Evolutionary conservation across 1,140 invertebrate genomes (phyloP), one percentile per base, ranked within the genome.

Genomic region (Scaptomyza hsui): DNA sequence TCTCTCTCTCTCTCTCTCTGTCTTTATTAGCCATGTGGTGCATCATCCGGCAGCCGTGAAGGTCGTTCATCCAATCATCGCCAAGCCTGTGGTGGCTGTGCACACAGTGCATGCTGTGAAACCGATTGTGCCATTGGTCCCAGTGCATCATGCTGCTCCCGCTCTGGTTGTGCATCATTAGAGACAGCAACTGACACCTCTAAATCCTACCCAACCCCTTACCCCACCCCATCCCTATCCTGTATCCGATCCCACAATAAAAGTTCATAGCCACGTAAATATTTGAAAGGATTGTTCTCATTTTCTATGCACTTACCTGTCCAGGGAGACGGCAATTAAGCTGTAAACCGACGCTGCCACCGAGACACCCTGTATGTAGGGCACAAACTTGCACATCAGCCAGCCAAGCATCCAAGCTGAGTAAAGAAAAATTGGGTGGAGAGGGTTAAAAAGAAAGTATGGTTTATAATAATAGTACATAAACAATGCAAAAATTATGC

Each of bases 321-420:
- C 97, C 37, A 98, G 92, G 59, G 97, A 97, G 9, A 99, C 97
- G 12, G 97, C 97, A 52, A 98, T 97, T 29, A 99, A 93, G 72
- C 97, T 98, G 93, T 98, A 98, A 48, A 98, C 96, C 0, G 97
- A 99, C 15, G 97, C 97, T 45, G 96, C 97, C 0, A 99, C 97
- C 0, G 97, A 97, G 16, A 98, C 96, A 45, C 97, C 97, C 92
- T 98, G 97, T 72, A 99, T 95, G 91, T 98, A 99, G 1, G 97
- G 96, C 18, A 98, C 97, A 1, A 96, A 96, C 93, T 98, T 98
- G 93, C 97, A 98, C 95, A 98, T 96, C 92, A 96, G 95, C 94
- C 96, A 96, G 53, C 97, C 97, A 49, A 98, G 94, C 72, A 97
- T 94, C 97, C 97, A 99, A 62, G 97, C 97, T 98, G 86, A 70